Percentiles rank a stretch among this genome's conserved stretches.
Conservation (phyloP, 1,140 invertebrate species). For the Sminthurinus signatus region DNA sequence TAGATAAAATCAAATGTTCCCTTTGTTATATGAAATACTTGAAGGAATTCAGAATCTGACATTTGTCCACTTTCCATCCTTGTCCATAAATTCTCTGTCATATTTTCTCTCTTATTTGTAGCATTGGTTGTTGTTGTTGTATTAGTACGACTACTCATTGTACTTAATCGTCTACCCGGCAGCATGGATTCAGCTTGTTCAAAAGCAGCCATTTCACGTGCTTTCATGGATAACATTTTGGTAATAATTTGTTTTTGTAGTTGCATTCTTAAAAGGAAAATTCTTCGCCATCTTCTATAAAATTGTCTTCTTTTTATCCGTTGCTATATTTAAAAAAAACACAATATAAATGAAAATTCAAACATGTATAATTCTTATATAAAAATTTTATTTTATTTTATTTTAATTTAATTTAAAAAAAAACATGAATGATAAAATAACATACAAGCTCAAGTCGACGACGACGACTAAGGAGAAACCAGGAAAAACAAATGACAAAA, state of each 20-base stretch:
- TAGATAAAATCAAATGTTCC: slow-evolving; percentile 34
- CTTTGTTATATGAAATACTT: slow-evolving; percentile 31
- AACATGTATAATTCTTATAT: too few relatives aligned
- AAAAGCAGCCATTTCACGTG: slow-evolving; percentile 4
- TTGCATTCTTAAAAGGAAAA: slow-evolving; percentile 15
- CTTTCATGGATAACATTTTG: too few relatives aligned
- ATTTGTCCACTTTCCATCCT: slow-evolving; percentile 21
- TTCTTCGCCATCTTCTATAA: slow-evolving; percentile 29
- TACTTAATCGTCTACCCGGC: too few relatives aligned
- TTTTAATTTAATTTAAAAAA: too few relatives aligned
- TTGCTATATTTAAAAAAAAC: not conserved
- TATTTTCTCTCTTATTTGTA: too few relatives aligned
- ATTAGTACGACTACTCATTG: too few relatives aligned
- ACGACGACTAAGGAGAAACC: slow-evolving; percentile 37
- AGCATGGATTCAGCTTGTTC: too few relatives aligned
- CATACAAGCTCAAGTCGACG: slow-evolving; percentile 15
- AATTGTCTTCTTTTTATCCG: slow-evolving; percentile 30
- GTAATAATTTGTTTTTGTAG: slow-evolving; percentile 4
- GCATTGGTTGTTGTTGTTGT: too few relatives aligned
- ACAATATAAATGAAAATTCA: too few relatives aligned
- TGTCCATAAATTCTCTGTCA: slow-evolving; percentile 34
- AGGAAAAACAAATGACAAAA: slow-evolving; percentile 26
- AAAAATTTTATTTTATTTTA: too few relatives aligned
- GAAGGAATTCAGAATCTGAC: slow-evolving; percentile 9
- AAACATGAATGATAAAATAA: too few relatives aligned